Conservation (phyloP, 1,140 invertebrate genomes). For the Lutraria rhynchaena region DNA sequence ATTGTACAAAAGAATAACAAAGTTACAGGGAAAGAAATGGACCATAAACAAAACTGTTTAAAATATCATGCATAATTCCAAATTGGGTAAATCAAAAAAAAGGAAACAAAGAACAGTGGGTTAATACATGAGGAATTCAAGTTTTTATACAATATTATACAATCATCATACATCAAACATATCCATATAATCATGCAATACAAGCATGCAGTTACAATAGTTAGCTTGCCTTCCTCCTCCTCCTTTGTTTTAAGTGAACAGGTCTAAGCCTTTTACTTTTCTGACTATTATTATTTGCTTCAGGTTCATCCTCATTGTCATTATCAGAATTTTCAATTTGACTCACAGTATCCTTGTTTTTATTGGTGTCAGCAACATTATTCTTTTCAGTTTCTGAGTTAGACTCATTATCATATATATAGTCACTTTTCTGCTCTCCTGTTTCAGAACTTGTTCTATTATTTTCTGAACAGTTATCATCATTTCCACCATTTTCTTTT, state of each 20-base stretch:
- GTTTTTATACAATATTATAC: no score
- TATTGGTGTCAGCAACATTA: not conserved
- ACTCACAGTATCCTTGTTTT: not conserved
- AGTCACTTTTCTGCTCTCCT: conserved; percentile 26
- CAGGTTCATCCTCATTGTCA: not conserved
- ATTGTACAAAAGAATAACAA: no score
- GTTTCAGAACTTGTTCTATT: conserved; percentile 40
- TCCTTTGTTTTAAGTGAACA: conserved; percentile 3
- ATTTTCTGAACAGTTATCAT: not conserved
- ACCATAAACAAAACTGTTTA: no score
- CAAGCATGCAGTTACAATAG: conserved; percentile 38
- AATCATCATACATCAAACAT: no score
- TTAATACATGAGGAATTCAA: no score
- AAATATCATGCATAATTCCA: no score
- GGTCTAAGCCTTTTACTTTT: conserved; percentile 5
- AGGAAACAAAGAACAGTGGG: no score
- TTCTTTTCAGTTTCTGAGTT: not conserved
- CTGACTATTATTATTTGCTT: not conserved
- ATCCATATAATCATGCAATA: no score
- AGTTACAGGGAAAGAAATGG: no score
- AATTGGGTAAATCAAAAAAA: no score
- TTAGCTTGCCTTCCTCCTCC: conserved; percentile 47
- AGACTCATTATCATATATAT: not conserved
- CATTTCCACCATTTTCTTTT: conserved; percentile 14
- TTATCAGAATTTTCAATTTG: conserved; percentile 1